Evolutionary conservation across 2,797 vertebrate genomes (phyloP), one percentile per base, ranked within the genome.

Genomic region (Spinus olivaceus): DNA sequence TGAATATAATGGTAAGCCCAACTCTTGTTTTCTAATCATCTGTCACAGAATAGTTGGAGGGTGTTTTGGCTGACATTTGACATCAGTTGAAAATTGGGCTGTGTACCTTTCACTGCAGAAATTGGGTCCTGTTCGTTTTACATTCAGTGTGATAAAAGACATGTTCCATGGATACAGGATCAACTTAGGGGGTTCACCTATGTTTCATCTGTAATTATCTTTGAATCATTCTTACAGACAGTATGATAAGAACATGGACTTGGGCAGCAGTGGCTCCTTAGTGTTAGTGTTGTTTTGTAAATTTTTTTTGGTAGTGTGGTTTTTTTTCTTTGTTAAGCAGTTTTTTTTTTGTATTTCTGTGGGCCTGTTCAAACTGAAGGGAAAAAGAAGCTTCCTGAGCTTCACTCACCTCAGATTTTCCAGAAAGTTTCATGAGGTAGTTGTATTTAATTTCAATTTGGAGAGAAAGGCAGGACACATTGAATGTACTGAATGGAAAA

Each of bases 221-320:
- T 60, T 53, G 44, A 77, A 44, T 59, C 16, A 21, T 67, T 82
- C 24, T 41, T 74, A 39, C 0, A 17, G 49, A 25, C 35, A 88
- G 21, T 10, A 2, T 7, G 16, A 27, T n/a, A n/a, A 12, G 33
- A 66, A 56, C 0, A 1, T 67, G 21, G 18, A 33, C 8, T 28
- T 74, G n/a, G 33, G 28, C 57, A 84, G 51, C 47, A 66, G 10
- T 65, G 25, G 10, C 32, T 80, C 56, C 30, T 39, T 51, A 33
- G 5, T 54, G n/a, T 37, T 47, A 35, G 6, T 51, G 37, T 54
- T 71, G 5, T 17, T 51, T 25, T 37, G 8, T 42, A 19, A 42
- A 41, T 17, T 7, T 10, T 7, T 14, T 51, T 51, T 18, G 4
- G 18, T 51, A 44, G 42, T 44, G 42, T 20, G 5, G 9, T 33